phyloP scores from a whole-genome alignment of 2,113 vertebrate species.

The Psophia crepitans region DNA sequence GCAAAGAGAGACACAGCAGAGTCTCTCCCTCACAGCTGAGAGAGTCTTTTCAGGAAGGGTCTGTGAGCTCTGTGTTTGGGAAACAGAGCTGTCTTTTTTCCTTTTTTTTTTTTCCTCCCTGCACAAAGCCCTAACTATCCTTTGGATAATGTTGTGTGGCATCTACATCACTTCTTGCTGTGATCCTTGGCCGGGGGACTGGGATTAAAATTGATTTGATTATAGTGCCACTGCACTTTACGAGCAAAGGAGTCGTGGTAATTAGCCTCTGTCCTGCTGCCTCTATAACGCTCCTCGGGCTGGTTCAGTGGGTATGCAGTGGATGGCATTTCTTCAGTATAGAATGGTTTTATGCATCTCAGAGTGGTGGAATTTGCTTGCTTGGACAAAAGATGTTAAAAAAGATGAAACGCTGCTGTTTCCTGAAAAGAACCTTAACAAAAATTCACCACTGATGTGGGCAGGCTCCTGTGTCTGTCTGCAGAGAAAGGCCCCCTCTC shows the following conservation, averaged over 20 bases:
- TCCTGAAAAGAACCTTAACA: not conserved
- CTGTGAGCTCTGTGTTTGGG: slow-evolving; percentile 18
- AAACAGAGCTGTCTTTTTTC: not conserved
- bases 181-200: not conserved
- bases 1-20: not conserved
- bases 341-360: not conserved
- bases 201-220: not conserved
- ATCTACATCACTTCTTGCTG: not conserved
- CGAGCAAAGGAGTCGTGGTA: not conserved
- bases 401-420: not conserved
- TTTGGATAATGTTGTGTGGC: not conserved
- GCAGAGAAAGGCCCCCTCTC: not conserved
- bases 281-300: not conserved
- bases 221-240: not conserved
- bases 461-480: not conserved
- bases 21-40: not conserved
- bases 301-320: not conserved
- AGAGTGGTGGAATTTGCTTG: slow-evolving; percentile 40
- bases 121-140: slow-evolving; percentile 16
- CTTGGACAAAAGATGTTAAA: slow-evolving; percentile 2
- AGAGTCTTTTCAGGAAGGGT: slow-evolving; percentile 27
- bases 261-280: not conserved
- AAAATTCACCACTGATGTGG: not conserved
- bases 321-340: not conserved
- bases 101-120: not conserved